Percentiles rank a stretch among this genome's conserved stretches.
Evolutionary conservation across 2,888 invertebrate species (phyloP).

Genomic region (Holacanthella duospinosa): DNA sequence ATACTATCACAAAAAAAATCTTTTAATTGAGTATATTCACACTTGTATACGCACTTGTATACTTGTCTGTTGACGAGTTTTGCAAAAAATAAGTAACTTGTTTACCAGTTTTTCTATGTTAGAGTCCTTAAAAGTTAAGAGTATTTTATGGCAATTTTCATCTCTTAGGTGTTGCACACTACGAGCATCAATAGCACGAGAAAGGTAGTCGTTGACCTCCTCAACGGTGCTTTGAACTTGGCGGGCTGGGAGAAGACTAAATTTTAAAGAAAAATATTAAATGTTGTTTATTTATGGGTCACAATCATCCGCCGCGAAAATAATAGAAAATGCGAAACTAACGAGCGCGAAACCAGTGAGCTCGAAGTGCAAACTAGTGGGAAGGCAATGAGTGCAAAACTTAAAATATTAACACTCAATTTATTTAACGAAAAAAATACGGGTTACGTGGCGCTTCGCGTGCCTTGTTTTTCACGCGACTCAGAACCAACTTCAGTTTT

Average conservation of each 20-base stretch:
- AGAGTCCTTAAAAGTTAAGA: conserved; percentile 71
- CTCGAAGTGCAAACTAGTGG: too few species aligned
- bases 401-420: too few species aligned
- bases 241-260: neutral
- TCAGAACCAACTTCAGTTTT: too few species aligned
- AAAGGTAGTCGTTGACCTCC: conserved; percentile 91
- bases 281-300: neutral
- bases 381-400: too few species aligned
- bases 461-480: too few species aligned
- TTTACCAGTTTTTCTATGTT: conserved; percentile 53
- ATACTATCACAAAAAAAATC: too few species aligned
- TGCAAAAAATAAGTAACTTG: conserved; percentile 48
- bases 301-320: too few species aligned
- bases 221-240: conserved; percentile 44
- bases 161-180: conserved; percentile 78
- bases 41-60: too few species aligned
- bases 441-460: too few species aligned
- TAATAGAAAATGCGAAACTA: neutral
- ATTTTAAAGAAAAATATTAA: neutral
- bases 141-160: conserved; percentile 76
- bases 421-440: too few species aligned
- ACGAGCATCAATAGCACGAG: conserved; percentile 88
- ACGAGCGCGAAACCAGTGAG: neutral
- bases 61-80: too few species aligned
- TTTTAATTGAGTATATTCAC: too few species aligned